phyloP scores from a whole-genome alignment of 2,888 invertebrate species.

The Athalia circularis region DNA sequence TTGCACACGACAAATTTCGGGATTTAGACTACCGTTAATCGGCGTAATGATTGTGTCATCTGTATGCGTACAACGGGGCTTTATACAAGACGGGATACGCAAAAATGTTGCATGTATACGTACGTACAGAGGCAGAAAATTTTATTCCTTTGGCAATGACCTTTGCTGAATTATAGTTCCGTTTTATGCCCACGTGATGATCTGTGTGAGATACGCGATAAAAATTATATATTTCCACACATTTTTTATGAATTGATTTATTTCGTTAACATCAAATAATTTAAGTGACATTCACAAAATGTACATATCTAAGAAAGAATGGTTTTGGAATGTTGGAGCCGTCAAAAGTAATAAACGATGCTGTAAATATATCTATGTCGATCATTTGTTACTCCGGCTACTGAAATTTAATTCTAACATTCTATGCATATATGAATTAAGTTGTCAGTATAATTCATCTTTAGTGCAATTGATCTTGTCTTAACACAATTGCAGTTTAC shows the following conservation, averaged over 20 bases:
- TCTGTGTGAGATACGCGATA: not conserved
- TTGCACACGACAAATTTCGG: constrained; percentile 30
- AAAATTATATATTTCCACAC: not conserved
- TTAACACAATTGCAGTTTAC: not conserved
- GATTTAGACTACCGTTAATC: constrained; percentile 36
- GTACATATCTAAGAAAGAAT: not conserved
- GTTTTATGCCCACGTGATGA: not conserved
- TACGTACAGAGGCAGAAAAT: not conserved
- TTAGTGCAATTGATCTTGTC: no score
- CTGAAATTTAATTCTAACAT: not conserved
- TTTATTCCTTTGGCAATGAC: not conserved
- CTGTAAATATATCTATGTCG: constrained; percentile 16
- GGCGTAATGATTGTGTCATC: constrained; percentile 42
- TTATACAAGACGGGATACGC: constrained; percentile 3
- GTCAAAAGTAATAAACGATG: constrained; percentile 30
- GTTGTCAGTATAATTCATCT: no score
- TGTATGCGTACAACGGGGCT: constrained; percentile 36
- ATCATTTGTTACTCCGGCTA: constrained; percentile 25
- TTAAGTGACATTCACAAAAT: constrained; percentile 30
- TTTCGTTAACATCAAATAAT: constrained; percentile 9
- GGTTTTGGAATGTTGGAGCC: constrained; percentile 28
- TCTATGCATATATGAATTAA: no score
- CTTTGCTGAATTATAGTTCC: not conserved
- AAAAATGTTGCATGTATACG: constrained; percentile 22
- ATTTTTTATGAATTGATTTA: not conserved